Evolutionary conservation across 2,888 invertebrate genomes (phyloP), one percentile per base, ranked within the genome.

Genomic region (Cryptophagus acutangulus): DNA sequence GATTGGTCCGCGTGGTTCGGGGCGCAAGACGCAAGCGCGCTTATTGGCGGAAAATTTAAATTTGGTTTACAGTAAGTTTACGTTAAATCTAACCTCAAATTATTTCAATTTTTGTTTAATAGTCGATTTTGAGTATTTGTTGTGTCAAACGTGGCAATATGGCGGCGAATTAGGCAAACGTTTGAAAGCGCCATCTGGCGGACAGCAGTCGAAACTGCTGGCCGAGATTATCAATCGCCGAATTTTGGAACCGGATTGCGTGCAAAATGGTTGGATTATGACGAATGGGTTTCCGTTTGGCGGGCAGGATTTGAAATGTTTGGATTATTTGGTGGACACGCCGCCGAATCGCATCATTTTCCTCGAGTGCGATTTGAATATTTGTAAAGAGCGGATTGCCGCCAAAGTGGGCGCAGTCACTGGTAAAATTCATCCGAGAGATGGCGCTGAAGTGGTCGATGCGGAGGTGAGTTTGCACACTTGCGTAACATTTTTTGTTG

Each of bases 181-280:
- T 40, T 43, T 71, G 12, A 48, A 65, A 33, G 50, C 51, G n/a
- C 64, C 59, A 35, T 58, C 59, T 17, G 62, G 64, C 10, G 56
- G 60, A 41, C 63, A 64, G 38, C 63, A 65, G 49, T 64, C 70
- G 0, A 63, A 68, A 34, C 51, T 69, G 12, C 50, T 69, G 14
- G 53, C 58, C 3, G 54, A 66, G 50, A 57, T 69, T n/a, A 44
- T 68, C n/a, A 65, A 74, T 60, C 65, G 68, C 53, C 57, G 70
- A 41, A 54, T 76, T 29, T 57, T 71, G 16, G 58, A 67, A 45
- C 57, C 74, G 59, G 80, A 81, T 47, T 80, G 80, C 54, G 55
- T 79, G 9, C 71, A 72, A 33, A 65, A 71, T 26, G 82, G 82
- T 1, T 83, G 81, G 79, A 74, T 82, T 10, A 54, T 83, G 44